Conservation (phyloP, 2,888 invertebrate species). For the Heliothis peltigera region DNA sequence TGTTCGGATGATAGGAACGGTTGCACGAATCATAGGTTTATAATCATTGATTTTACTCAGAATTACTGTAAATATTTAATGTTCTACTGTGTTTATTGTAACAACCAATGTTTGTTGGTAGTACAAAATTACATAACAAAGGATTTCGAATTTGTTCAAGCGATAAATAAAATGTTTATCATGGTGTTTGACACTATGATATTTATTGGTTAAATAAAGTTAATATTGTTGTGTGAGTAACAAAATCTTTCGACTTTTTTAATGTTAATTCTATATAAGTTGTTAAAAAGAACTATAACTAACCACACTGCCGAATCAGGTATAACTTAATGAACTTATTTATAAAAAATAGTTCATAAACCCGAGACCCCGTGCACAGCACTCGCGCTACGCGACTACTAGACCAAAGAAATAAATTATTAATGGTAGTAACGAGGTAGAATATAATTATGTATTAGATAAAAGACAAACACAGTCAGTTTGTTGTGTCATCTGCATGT, state of each 20-base stretch:
- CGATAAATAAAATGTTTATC: slow-evolving; percentile 41
- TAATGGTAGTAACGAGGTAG: too few relatives aligned
- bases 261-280: too few relatives aligned
- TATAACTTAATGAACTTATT: too few relatives aligned
- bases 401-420: too few relatives aligned
- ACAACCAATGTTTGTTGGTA: slow-evolving; percentile 34
- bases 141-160: slow-evolving; percentile 10
- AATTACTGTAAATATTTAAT: slow-evolving; percentile 23
- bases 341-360: too few relatives aligned
- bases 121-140: slow-evolving; percentile 47
- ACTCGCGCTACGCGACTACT: too few relatives aligned
- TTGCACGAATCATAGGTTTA: slow-evolving; percentile 15
- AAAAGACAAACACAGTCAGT: slow-evolving; percentile 7
- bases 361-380: too few relatives aligned
- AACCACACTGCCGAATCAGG: too few relatives aligned
- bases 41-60: slow-evolving; percentile 56
- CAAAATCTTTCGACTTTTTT: too few relatives aligned
- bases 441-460: neutral
- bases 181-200: neutral
- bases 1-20: neutral
- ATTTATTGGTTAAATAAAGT: slow-evolving; percentile 10
- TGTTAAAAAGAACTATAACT: too few relatives aligned
- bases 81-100: slow-evolving; percentile 35
- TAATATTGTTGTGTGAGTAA: too few relatives aligned
- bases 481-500: neutral